Evolutionary conservation across 2,797 vertebrate species (phyloP).

Genomic region (Danio jaintianensis): DNA sequence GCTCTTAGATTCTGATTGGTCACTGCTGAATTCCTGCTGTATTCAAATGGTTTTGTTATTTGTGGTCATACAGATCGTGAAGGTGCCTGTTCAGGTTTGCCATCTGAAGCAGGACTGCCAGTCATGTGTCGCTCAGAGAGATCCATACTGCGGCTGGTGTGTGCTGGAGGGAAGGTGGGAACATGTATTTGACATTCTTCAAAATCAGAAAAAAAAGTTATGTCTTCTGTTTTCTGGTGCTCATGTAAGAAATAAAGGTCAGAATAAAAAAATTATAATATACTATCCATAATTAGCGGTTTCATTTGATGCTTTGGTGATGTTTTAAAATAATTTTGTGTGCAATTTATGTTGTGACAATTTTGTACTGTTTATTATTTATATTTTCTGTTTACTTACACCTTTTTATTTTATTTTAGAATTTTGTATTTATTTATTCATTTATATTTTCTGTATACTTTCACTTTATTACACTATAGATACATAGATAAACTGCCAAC

Average conservation of each 20-base stretch:
- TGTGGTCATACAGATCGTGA: slow-evolving; percentile 82
- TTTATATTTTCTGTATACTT: neutral
- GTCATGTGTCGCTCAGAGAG: slow-evolving; percentile 84
- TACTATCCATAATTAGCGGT: no score
- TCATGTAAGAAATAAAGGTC: neutral
- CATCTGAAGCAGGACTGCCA: slow-evolving; percentile 81
- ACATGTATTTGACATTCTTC: neutral
- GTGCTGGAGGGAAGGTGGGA: slow-evolving; percentile 91
- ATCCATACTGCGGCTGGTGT: slow-evolving; percentile 98
- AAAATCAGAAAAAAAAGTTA: neutral
- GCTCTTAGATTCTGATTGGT: neutral
- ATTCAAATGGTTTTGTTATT: slow-evolving; percentile 47
- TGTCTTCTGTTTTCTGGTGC: neutral
- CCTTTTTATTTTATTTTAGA: neutral
- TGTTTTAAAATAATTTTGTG: neutral
- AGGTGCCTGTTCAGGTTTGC: slow-evolving; percentile 90
- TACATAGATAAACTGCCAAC: no score
- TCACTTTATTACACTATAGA: no score
- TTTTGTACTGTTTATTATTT: neutral
- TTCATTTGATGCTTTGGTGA: no score
- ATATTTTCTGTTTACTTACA: neutral
- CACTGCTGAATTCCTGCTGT: neutral
- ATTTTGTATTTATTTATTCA: neutral
- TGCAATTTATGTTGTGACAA: neutral
- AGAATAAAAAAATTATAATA: neutral